Evolutionary conservation across 2,113 vertebrate genomes (phyloP), one percentile per base, ranked within the genome.

Genomic region (Cyprinodon variegatus): DNA sequence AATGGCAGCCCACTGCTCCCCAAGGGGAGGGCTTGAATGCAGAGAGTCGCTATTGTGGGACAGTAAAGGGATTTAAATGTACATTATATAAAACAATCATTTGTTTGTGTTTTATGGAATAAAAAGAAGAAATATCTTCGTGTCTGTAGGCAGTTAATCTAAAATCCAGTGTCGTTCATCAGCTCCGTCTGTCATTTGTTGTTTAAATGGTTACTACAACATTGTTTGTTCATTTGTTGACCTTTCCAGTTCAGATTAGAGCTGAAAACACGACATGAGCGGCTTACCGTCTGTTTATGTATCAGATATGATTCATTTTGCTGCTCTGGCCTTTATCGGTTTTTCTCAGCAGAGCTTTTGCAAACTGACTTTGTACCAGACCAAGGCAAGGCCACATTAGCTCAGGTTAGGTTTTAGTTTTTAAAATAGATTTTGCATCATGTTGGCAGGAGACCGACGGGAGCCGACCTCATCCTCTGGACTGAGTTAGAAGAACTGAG

Each of bases 151-250:
- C 22, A n/a, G 50, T 71, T 78, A 40, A 76, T 78, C 60, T 68
- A 0, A 53, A 61, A 77, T 41, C 50, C 41, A 70, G 20, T 72
- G 73, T 60, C 50, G 73, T 71, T 72, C 37, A 63, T 10, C 14
- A 14, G 50, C 15, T 14, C 17, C 10, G 46, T 76, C 45, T 38
- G 70, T 9, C 46, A 20, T 64, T 66, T 67, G 65, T 61, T 85
- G 79, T 83, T 85, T 63, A 76, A 72, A 75, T 48, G 76, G 36
- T 73, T 39, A 62, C 80, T 60, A 81, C 62, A 40, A 74, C 61
- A 40, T 46, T 86, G 79, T 88, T 91, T 89, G 85, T 78, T 86
- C 73, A 87, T 76, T 77, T 85, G 83, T 77, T 78, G 83, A 84
- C 70, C 70, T 72, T 83, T 86, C 74, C 76, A 20, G 66, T 85